phyloP scores from a whole-genome alignment of 1,140 invertebrate species.

The Diabrotica undecimpunctata region DNA sequence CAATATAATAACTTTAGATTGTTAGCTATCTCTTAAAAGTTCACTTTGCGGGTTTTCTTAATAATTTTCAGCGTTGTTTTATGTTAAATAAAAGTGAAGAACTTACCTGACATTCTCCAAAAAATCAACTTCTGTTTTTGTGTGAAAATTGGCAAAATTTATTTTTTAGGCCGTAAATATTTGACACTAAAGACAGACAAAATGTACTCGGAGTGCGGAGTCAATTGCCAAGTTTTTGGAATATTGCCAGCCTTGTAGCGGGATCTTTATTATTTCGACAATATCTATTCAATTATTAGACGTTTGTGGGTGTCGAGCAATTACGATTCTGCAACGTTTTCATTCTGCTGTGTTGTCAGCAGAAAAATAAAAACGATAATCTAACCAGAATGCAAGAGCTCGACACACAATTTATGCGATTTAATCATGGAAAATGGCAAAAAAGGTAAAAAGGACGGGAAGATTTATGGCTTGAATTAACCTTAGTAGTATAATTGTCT shows the following conservation, averaged over 20 bases:
- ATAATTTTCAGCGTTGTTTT: too few relatives aligned
- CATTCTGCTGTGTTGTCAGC: conserved; percentile 11
- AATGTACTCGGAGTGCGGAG: neutral
- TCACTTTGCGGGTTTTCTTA: too few relatives aligned
- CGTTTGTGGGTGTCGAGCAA: conserved; percentile 11
- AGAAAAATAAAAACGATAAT: conserved; percentile 10
- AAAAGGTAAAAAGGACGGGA: neutral
- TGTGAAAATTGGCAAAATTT: too few relatives aligned
- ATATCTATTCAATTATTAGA: conserved; percentile 16
- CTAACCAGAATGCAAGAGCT: conserved; percentile 10
- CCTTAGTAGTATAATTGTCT: neutral
- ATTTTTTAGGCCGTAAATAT: too few relatives aligned
- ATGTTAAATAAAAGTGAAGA: too few relatives aligned
- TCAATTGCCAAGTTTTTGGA: neutral
- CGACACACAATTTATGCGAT: conserved; percentile 3
- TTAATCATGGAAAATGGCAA: conserved; percentile 7
- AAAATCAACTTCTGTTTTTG: too few relatives aligned
- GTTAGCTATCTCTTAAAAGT: too few relatives aligned
- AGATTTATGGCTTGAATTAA: conserved; percentile 3
- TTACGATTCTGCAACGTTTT: conserved; percentile 11
- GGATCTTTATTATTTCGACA: conserved; percentile 12
- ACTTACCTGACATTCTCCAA: too few relatives aligned
- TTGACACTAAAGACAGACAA: too few relatives aligned
- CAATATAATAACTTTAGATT: too few relatives aligned
- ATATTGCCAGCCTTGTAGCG: neutral